phyloP scores from a whole-genome alignment of 2,888 invertebrate species.

The Actias luna region DNA sequence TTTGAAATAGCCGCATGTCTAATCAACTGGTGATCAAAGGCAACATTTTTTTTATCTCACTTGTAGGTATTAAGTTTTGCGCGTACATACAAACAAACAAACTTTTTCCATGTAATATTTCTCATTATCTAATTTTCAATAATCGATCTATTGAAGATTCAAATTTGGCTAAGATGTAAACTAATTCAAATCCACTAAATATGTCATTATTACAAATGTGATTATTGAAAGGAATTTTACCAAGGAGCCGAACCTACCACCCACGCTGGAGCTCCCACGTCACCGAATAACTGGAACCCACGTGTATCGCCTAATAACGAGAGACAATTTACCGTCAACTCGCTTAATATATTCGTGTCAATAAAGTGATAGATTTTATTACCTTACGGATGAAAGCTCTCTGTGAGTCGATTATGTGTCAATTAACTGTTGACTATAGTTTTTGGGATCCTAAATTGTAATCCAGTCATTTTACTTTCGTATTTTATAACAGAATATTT shows the following conservation, averaged over 20 bases:
- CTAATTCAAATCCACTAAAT: not conserved
- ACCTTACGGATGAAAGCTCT: constrained; percentile 10
- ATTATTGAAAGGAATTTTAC: constrained; percentile 20
- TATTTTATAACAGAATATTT: too few species aligned
- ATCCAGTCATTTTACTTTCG: too few species aligned
- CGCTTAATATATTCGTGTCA: constrained; percentile 17
- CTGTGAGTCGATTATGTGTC: constrained; percentile 3
- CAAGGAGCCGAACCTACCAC: constrained; percentile 40
- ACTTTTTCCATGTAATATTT: too few species aligned
- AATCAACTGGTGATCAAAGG: too few species aligned
- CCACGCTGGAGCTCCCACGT: constrained; percentile 55
- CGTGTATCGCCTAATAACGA: constrained; percentile 35
- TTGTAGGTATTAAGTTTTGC: too few species aligned
- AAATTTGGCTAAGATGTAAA: not conserved
- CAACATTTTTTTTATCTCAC: too few species aligned
- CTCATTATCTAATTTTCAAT: too few species aligned
- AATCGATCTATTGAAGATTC: not conserved
- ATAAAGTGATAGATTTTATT: constrained; percentile 12
- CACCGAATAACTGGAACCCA: constrained; percentile 47
- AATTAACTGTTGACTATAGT: not conserved
- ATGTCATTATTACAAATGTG: constrained; percentile 15
- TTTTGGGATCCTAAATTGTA: too few species aligned
- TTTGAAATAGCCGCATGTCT: too few species aligned
- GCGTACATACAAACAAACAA: too few species aligned
- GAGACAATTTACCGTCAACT: constrained; percentile 26